Conservation (phyloP, 2,888 invertebrate genomes). For the Seira sanloemensis region DNA sequence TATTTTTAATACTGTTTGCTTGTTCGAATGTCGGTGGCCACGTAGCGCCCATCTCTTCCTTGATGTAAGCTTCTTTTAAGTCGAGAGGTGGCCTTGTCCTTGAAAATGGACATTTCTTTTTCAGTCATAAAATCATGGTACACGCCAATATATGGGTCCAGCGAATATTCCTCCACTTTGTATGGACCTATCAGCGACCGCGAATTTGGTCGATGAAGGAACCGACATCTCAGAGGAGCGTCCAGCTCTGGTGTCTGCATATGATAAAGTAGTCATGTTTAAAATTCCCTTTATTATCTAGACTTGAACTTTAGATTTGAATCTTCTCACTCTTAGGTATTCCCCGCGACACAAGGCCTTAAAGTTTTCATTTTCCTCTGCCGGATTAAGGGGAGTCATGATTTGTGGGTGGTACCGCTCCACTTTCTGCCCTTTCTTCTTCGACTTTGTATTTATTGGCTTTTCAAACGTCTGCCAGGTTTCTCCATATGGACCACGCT, state of each 20-base stretch:
- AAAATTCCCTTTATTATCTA: no score
- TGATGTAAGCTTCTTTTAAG: conserved; percentile 73
- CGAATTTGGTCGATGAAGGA: conserved; percentile 58
- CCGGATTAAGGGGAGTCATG: conserved; percentile 62
- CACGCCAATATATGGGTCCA: conserved; percentile 73
- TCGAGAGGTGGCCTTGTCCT: conserved; percentile 70
- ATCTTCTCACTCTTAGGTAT: conserved; percentile 72
- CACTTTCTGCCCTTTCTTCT: conserved; percentile 65
- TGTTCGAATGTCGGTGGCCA: conserved; percentile 73
- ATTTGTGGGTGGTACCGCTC: conserved; percentile 68
- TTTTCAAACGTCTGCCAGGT: conserved; percentile 74
- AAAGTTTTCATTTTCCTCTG: conserved; percentile 74
- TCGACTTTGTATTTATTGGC: conserved; percentile 71
- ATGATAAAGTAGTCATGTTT: no score
- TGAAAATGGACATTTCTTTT: conserved; percentile 71
- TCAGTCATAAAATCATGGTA: conserved; percentile 73
- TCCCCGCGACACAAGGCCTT: conserved; percentile 75
- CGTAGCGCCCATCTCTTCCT: conserved; percentile 72
- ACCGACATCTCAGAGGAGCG: conserved; percentile 71
- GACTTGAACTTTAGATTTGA: no score
- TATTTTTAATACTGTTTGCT: conserved; percentile 73
- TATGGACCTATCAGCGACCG: conserved; percentile 73
- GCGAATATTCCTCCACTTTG: conserved; percentile 73
- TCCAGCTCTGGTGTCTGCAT: conserved; percentile 71
- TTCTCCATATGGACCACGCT: conserved; percentile 73